Base-by-base conservation (phyloP, 53 echinoderm and acorn worm genomes). In the Antedon mediterranea region DNA sequence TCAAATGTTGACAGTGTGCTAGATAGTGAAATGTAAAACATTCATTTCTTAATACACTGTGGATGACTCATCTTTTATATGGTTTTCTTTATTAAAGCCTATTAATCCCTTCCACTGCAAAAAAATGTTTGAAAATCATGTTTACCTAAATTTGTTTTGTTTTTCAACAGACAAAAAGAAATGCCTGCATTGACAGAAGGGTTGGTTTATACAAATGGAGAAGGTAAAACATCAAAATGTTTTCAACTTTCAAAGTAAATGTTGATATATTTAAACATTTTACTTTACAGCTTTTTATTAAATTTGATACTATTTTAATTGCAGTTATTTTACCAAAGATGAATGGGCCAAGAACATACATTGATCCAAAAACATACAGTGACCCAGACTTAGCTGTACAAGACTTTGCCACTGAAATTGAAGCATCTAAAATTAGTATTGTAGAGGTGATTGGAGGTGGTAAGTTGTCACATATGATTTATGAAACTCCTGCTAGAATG, bases 371-470 rank as follows among this genome's bases (percentile, higher is more conserved):
- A 75, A 95, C 97, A n/a, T 95, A 95, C 71, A 91, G 91, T 77
- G 91, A 95, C 33, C 91, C 91, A 4, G 85, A 92, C 72, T 89
- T 89, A 74, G 97, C 97, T 0, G 97, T 95, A 42, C 83, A 86
- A 30, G 97, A 95, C 72, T 95, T 95, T 75, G 88, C 97, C 30
- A 92, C 89, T 0, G 97, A 95, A 80, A 95, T 95, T 41, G 89
- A 89, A 43, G 85, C 89, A 74, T 87, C 85, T 37, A 87, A 89
- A 84, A 91, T 95, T 32, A 84, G 91, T 6, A 94, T 94, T 77
- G 74, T 90, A 32, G 94, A 94, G 43, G 97, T 95, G 33, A 95
- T 95, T 43, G 97, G 97, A 73, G 97, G 91, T 91, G 91, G 97
- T 95, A 84, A 76, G 91, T 3, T 71, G 74, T 20, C 29, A 37